These are phyloP conservation scores for Hyperoplus lanceolatus DNA, from an alignment of 2,797 vertebrate species.

Conservation along the genomic window DNA sequence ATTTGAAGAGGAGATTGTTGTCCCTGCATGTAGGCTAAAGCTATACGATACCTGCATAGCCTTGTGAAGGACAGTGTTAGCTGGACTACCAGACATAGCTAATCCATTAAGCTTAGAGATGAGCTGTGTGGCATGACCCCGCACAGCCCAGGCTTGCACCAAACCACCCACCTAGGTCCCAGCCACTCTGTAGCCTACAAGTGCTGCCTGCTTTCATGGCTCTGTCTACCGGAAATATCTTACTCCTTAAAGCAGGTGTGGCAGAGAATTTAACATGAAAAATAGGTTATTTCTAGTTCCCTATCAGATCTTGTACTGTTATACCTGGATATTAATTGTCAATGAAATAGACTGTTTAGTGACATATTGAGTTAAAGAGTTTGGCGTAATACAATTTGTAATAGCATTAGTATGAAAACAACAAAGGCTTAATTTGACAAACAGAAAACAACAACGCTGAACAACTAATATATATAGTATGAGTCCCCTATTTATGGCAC, in stretches of 20 bases:
- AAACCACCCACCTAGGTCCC: constrained; percentile 60
- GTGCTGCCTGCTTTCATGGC: constrained; percentile 35
- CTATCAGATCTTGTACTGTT: not conserved
- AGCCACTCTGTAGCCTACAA: constrained; percentile 39
- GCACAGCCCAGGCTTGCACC: constrained; percentile 47
- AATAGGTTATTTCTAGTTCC: constrained; percentile 2
- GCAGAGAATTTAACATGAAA: constrained; percentile 11
- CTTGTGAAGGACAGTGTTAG: constrained; percentile 78
- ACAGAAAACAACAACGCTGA: constrained; percentile 1
- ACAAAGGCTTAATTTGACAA: not conserved
- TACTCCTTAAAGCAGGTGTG: constrained; percentile 1
- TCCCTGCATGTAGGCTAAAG: constrained; percentile 42
- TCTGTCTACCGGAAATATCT: constrained; percentile 34
- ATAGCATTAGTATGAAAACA: constrained; percentile 21
- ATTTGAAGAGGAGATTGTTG: constrained; percentile 63
- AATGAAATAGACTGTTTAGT: not conserved
- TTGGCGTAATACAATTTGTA: constrained; percentile 3
- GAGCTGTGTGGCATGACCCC: constrained; percentile 78
- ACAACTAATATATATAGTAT: not conserved
- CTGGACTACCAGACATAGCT: constrained; percentile 74
- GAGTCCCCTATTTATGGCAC: not conserved
- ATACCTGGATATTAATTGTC: not conserved
- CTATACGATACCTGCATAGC: constrained; percentile 61
- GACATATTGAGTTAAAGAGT: constrained; percentile 6
- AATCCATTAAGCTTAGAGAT: constrained; percentile 84